Evolutionary conservation across 2,113 vertebrate species (phyloP), one percentile per base, ranked within the genome.

Genomic region (Saccopteryx leptura): DNA sequence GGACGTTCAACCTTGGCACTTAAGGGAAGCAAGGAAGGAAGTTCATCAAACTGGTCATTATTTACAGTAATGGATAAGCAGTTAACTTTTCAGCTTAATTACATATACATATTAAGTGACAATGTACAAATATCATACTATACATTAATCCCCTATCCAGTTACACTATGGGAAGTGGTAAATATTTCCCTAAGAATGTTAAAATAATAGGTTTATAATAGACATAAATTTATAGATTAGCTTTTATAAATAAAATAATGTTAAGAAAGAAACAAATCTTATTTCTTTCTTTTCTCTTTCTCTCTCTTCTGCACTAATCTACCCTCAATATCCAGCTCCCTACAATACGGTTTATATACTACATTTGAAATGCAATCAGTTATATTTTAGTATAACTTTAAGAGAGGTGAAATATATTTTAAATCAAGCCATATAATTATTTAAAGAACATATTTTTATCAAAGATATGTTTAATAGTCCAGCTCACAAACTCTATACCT

Each of bases 261-360:
- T 39, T 61, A 46, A 46, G 54, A 84, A 18, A 63, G 10, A 71
- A 95, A 80, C 50, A 4, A 83, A 1, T 23, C 12, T 68, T 69
- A 91, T 96, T 83, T 95, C 31, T 65, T 91, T 76, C 39, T 60
- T 60, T 12, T 81, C 18, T 80, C 8, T 72, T 80, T 74, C 61
- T 74, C 71, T 69, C 63, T 88, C 17, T 23, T 61, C 7, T 21
- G 11, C 26, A 87, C 1, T 60, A 60, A 56, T 54, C 12, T 85
- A 1, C 80, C 12, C 15, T 0, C 19, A 5, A 33, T 69, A 80
- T 21, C 9, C 4, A 19, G 12, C 5, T 39, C 4, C 7, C 19
- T n/a, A 33, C 5, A 24, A 65, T 5, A 83, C 39, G 17, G 14
- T 74, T 93, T 61, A 39, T 3, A 61, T 48, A 18, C 8, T 75